Conservation (phyloP, 2,797 vertebrate species). For the Stomatorhinus walkeri region DNA sequence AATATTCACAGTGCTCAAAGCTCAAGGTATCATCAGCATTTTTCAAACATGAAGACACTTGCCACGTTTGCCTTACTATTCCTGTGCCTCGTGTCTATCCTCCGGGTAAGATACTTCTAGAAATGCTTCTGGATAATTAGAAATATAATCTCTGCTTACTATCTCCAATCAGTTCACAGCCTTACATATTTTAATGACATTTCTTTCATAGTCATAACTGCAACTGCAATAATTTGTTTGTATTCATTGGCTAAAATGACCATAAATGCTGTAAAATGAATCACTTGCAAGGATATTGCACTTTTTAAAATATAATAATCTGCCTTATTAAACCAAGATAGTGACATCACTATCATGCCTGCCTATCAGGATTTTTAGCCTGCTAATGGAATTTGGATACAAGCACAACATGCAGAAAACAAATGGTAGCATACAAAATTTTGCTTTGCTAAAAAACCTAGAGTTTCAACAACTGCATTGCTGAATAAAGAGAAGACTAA, state of each 20-base stretch:
- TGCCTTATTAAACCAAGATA: neutral
- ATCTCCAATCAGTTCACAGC: neutral
- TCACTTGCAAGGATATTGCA: neutral
- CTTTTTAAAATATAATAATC: neutral
- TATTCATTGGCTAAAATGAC: neutral
- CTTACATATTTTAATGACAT: neutral
- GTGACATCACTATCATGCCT: neutral
- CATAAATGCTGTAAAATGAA: neutral
- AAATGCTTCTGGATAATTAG: neutral
- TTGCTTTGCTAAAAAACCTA: neutral
- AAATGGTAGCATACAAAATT: neutral
- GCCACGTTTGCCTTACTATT: conserved; percentile 41
- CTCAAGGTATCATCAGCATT: neutral
- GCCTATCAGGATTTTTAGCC: neutral
- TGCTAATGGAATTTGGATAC: neutral
- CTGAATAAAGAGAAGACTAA: neutral
- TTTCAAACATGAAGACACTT: conserved; percentile 42
- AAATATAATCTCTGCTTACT: neutral
- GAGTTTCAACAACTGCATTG: neutral
- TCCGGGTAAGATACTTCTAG: conserved; percentile 47
- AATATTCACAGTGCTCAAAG: conserved; percentile 19
- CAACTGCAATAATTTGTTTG: neutral
- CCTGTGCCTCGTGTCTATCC: conserved; percentile 41
- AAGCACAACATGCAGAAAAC: neutral
- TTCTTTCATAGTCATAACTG: neutral